Base-by-base conservation (phyloP, 2,888 invertebrate genomes). In the Tholera decimalis region DNA sequence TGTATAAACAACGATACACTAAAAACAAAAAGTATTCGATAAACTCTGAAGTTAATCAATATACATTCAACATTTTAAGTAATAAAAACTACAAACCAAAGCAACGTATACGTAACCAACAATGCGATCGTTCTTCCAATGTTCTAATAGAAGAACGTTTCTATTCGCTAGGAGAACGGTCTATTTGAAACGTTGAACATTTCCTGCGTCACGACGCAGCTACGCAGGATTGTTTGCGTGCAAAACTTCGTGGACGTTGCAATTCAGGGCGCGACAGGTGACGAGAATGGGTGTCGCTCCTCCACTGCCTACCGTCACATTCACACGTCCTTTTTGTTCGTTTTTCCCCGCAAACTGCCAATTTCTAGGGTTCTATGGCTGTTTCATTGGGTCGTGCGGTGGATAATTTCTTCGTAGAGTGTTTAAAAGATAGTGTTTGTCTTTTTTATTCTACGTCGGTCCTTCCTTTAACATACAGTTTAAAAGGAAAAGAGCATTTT, bases 211-310 rank as follows among this genome's bases (percentile, higher is more conserved):
- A 49, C 49, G 35, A 37, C 55, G 35, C 50, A 65, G 68, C 37
- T 20, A 69, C 77, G 70, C 73, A 58, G 56, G 53, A 73, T 71
- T 79, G 79, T 83, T 80, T 79, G 77, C 82, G 80, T 76, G 79
- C 75, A 67, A 80, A 80, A 84, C 84, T 83, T 82, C 80, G 75
- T 81, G 80, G 79, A 82, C 84, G 83, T 79, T 85, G 85, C 89
- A 86, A 85, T 85, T 84, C 76, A 70, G 66, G 76, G 65, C 66
- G 77, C 84, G 89, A 87, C 88, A 89, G 85, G 84, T 89, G 90
- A 88, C 84, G 82, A 75, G 79, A 86, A 85, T 87, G 79, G 83
- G 50, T 66, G 80, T 70, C 73, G 63, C 58, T 71, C 58, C 72
- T 59, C 62, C 70, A 57, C 63, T 56, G 49, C 47, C 75, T 55